Conservation (phyloP, 2,888 invertebrate genomes). For the Archaeoteleia sp. region DNA sequence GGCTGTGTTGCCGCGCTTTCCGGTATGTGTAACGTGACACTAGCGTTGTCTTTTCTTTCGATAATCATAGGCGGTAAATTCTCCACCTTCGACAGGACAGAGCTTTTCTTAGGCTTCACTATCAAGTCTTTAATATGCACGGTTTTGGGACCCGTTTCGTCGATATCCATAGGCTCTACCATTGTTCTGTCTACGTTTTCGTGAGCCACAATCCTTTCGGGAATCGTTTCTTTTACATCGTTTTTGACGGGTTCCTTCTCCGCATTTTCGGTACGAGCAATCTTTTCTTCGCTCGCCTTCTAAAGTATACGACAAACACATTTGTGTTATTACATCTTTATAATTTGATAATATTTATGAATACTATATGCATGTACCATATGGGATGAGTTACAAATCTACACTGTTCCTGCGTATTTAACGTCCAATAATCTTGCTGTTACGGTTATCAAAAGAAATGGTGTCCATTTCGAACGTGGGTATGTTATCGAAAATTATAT, state of each 20-base stretch:
- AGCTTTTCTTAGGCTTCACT: slow-evolving; percentile 42
- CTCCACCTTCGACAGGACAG: slow-evolving; percentile 45
- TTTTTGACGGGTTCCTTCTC: slow-evolving; percentile 76
- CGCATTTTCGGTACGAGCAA: slow-evolving; percentile 72
- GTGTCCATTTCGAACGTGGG: no score
- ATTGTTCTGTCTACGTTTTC: slow-evolving; percentile 34
- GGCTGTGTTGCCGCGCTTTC: slow-evolving; percentile 56
- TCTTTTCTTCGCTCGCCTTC: slow-evolving; percentile 74
- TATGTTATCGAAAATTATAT: no score
- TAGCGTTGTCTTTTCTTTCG: slow-evolving; percentile 32
- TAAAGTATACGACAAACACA: not conserved
- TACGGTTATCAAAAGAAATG: no score
- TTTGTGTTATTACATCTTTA: no score
- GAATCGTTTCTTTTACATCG: slow-evolving; percentile 74
- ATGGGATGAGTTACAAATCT: no score
- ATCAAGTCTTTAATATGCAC: slow-evolving; percentile 47
- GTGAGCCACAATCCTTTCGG: slow-evolving; percentile 1
- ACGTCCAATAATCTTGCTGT: no score
- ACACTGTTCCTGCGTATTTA: no score
- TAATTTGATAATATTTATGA: no score
- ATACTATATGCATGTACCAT: no score
- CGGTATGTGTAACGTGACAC: not conserved
- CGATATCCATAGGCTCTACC: slow-evolving; percentile 47
- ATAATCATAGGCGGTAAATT: slow-evolving; percentile 34
- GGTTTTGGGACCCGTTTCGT: slow-evolving; percentile 30